Evolutionary conservation across 2,888 invertebrate genomes (phyloP), one percentile per base, ranked within the genome.

Genomic region (Macroteleia sp.): DNA sequence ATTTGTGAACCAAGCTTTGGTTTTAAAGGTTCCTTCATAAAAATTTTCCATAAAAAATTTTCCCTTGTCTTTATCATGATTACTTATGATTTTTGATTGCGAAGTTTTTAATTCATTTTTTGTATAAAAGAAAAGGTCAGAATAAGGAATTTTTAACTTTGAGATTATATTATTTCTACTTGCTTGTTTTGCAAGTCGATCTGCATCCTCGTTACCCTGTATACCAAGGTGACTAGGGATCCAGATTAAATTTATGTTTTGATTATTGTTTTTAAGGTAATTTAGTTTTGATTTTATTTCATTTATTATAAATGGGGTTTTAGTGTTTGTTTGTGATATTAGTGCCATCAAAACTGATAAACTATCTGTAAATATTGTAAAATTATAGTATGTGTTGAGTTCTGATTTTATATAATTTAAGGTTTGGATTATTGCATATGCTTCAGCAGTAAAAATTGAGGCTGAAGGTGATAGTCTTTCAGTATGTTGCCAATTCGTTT

Each of bases 361-460:
- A 25, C 6, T 25, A 6, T 25, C 25, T 5, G 25, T 5, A 25
- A 5, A 25, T 25, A 25, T 25, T 3, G 4, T 3, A 9, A 5
- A 41, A 5, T 16, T 41, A 17, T 41, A 5, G 6, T 3, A 5
- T 25, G 25, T 25, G 3, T 3, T 19, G 25, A 10, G 17, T 41
- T 1, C 41, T 19, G 12, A 12, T n/a, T n/a, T 1, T 10, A 48
- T 36, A 10, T 22, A 17, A 8, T 48, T 16, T 8, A 61, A 36
- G 0, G 48, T 36, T 10, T 3, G 2, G 3, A 8, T 1, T 5
- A 62, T 62, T 12, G 50, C 62, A 0, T 30, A 5, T 1, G 50
- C 50, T 36, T 62, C 41, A 10, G 41, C 41, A 0, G 62, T 41
- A 14, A 30, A 62, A 1, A 62, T 62, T 10, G 62, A 62, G 2